Percentiles rank a stretch among this genome's conserved stretches.
Conservation (phyloP, 2,797 vertebrate species). For the Falco columbarius region DNA sequence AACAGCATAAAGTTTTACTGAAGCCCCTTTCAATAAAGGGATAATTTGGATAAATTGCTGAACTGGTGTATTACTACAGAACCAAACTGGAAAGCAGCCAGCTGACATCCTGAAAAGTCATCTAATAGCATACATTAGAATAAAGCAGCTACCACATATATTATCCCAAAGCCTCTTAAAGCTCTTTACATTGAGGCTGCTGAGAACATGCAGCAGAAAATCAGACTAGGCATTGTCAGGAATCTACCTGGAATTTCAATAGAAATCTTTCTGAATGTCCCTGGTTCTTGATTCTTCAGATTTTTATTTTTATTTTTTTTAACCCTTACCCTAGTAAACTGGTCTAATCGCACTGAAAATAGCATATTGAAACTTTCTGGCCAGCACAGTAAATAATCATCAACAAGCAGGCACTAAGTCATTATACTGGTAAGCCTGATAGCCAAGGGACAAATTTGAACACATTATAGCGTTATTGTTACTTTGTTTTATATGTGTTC, state of each 20-base stretch:
- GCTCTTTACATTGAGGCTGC: neutral
- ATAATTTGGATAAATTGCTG: neutral
- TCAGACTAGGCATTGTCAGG: neutral
- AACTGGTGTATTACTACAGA: neutral
- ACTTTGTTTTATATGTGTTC: neutral
- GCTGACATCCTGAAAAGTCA: neutral
- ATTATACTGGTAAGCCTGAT: neutral
- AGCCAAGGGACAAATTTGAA: neutral
- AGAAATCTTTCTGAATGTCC: neutral
- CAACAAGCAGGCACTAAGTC: neutral
- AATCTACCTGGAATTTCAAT: neutral
- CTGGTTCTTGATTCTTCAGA: neutral
- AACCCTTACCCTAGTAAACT: neutral
- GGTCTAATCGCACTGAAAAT: neutral
- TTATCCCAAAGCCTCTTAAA: neutral
- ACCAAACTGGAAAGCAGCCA: neutral
- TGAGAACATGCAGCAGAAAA: neutral
- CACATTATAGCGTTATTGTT: neutral
- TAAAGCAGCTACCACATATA: neutral
- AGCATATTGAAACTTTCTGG: neutral
- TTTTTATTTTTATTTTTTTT: neutral
- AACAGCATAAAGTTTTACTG: neutral
- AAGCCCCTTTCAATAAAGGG: neutral
- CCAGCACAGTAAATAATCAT: neutral
- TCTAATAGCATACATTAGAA: neutral